phyloP scores from a whole-genome alignment of 2,113 vertebrate genomes.

The Saguinus midas region DNA sequence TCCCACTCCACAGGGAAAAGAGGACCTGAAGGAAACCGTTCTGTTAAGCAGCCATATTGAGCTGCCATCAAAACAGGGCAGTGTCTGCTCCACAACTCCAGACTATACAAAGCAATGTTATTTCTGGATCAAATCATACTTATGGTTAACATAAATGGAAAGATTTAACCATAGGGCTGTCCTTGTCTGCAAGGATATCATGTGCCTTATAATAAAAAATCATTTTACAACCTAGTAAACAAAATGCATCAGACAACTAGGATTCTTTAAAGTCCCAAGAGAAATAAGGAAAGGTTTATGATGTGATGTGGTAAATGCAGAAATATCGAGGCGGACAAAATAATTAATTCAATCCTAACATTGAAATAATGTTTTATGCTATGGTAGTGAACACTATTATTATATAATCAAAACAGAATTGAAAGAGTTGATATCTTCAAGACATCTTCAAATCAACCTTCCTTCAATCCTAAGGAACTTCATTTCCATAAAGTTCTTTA shows the following conservation, averaged over 20 bases:
- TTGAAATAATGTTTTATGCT: constrained; percentile 59
- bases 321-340: constrained; percentile 73
- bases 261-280: constrained; percentile 78
- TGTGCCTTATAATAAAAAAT: constrained; percentile 63
- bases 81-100: constrained; percentile 66
- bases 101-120: constrained; percentile 78
- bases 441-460: constrained; percentile 2
- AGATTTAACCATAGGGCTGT: constrained; percentile 61
- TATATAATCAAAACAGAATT: constrained; percentile 25
- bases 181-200: constrained; percentile 68
- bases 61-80: constrained; percentile 75
- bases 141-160: constrained; percentile 77
- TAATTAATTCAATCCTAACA: constrained; percentile 73
- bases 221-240: no score
- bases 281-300: constrained; percentile 77
- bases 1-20: constrained; percentile 71
- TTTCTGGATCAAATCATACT: constrained; percentile 71
- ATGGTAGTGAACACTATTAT: constrained; percentile 28
- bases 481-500: constrained; percentile 51
- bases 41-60: constrained; percentile 68
- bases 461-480: constrained; percentile 31
- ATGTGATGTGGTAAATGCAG: constrained; percentile 68
- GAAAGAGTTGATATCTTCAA: background rate
- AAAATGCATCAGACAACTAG: no score
- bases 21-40: constrained; percentile 74